A percentile compares a stretch with the other conserved stretches of the same genome.
phyloP scores from a whole-genome alignment of 2,797 vertebrate species.

The Muscicapa striata region DNA sequence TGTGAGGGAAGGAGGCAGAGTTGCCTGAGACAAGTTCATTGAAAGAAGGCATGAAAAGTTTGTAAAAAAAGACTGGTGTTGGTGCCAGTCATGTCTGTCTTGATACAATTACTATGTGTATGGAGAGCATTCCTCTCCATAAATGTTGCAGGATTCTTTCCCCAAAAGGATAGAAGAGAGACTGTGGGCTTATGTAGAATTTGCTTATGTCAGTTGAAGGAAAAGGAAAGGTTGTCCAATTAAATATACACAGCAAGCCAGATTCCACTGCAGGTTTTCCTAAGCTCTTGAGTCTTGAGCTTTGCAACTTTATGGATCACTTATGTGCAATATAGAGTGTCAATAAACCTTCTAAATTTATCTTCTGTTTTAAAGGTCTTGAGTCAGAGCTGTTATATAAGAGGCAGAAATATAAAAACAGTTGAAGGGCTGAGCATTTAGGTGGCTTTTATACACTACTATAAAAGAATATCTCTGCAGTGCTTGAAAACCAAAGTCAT shows the following conservation, averaged over 20 bases:
- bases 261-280: neutral
- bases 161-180: neutral
- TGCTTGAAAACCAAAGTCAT: neutral
- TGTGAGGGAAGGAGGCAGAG: too few relatives aligned
- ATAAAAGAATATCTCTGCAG: neutral
- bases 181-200: neutral
- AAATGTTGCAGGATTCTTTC: neutral
- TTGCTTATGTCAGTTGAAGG: neutral
- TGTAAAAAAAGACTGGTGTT: too few relatives aligned
- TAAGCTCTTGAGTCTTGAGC: neutral
- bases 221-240: neutral
- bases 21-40: too few relatives aligned
- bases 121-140: neutral
- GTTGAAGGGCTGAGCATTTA: neutral
- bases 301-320: neutral
- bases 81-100: too few relatives aligned
- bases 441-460: neutral
- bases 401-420: neutral
- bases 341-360: neutral
- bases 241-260: neutral
- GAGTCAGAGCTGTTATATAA: neutral
- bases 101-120: too few relatives aligned
- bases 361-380: neutral
- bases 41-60: too few relatives aligned
- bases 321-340: neutral